These are phyloP conservation scores for Brienomyrus brachyistius DNA, from an alignment of 2,113 vertebrate species.

Conservation along the genomic window DNA sequence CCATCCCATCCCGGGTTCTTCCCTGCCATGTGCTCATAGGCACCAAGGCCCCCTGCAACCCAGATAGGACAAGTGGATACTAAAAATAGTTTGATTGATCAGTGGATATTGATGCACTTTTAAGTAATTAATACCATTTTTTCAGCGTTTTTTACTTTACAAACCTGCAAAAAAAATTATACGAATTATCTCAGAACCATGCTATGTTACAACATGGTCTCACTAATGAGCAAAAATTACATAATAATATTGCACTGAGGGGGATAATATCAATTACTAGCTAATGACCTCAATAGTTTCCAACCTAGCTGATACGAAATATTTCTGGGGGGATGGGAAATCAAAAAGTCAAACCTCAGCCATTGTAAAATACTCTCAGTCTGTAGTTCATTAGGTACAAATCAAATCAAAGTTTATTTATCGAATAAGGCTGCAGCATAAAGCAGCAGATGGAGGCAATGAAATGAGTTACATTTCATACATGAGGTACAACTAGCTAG, in stretches of 20 bases:
- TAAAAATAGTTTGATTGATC: neutral
- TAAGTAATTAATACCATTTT: neutral
- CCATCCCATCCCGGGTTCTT: neutral
- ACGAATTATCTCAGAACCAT: neutral
- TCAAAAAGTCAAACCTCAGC: neutral
- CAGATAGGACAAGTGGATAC: neutral
- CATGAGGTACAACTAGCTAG: neutral
- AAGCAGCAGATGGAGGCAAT: neutral
- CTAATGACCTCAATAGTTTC: neutral
- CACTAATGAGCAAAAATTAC: neutral
- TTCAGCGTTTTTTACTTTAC: neutral
- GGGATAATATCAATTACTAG: neutral
- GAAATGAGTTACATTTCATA: neutral
- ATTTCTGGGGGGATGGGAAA: neutral
- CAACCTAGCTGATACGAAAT: neutral
- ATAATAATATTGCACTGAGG: neutral
- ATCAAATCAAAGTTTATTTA: neutral
- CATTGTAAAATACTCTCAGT: neutral
- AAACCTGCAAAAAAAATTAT: neutral
- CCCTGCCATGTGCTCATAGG: neutral
- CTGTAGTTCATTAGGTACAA: neutral
- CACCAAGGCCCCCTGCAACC: neutral
- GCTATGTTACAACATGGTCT: neutral
- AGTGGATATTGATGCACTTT: neutral
- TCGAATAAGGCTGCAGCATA: too few relatives aligned